Percentiles rank a stretch among this genome's conserved stretches.
Conservation (phyloP, 1,140 invertebrate species). For the Drosophila sulfurigaster region DNA sequence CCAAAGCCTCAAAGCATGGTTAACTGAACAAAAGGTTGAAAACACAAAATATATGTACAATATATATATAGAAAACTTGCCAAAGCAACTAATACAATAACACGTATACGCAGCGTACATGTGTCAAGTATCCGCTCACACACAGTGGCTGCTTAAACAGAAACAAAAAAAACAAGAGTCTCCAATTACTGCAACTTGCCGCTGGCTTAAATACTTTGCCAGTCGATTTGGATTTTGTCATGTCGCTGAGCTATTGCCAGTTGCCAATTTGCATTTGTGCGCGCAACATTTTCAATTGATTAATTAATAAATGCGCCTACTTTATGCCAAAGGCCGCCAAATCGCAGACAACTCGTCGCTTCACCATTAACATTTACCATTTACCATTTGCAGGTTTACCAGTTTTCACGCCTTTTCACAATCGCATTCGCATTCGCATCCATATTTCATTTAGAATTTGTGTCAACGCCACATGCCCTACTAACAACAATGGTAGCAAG, state of each 20-base stretch:
- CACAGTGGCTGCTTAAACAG: slow-evolving; percentile 11
- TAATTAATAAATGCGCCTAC: slow-evolving; percentile 56
- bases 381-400: slow-evolving; percentile 5
- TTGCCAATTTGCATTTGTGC: slow-evolving; percentile 49
- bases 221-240: slow-evolving; percentile 57
- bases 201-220: slow-evolving; percentile 46
- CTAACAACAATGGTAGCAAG: slow-evolving; percentile 20
- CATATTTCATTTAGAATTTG: slow-evolving; percentile 31
- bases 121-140: slow-evolving; percentile 38
- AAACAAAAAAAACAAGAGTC: slow-evolving; percentile 52
- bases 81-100: slow-evolving; percentile 23
- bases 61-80: background rate
- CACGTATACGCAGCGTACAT: background rate
- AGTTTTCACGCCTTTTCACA: slow-evolving; percentile 17
- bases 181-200: slow-evolving; percentile 73
- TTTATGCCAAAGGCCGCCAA: slow-evolving; percentile 29
- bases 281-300: slow-evolving; percentile 46
- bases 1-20: slow-evolving; percentile 26
- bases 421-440: background rate
- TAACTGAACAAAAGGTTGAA: slow-evolving; percentile 36
- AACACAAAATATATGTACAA: background rate
- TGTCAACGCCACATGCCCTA: slow-evolving; percentile 35
- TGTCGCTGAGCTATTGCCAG: slow-evolving; percentile 33
- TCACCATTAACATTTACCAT: background rate
- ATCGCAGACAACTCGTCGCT: slow-evolving; percentile 20